Conservation (phyloP, 2,888 invertebrate genomes). For the Autographa pulchrina region DNA sequence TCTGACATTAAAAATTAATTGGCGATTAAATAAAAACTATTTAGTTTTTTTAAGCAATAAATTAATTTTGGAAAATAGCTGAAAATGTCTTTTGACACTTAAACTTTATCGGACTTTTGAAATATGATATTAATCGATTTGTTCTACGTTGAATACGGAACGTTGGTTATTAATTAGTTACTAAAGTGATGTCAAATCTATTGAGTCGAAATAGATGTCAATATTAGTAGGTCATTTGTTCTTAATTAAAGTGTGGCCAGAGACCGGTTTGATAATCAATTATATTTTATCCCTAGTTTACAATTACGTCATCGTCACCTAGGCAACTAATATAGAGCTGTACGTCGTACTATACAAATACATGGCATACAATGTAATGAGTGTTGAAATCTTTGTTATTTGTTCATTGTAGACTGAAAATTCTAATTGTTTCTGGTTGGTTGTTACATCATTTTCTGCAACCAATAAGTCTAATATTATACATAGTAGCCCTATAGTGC, state of each 20-base stretch:
- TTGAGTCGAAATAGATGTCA: slow-evolving; percentile 50
- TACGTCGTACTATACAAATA: slow-evolving; percentile 23
- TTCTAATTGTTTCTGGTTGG: neutral
- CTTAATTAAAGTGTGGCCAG: slow-evolving; percentile 56
- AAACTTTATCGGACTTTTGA: neutral
- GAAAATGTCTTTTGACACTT: neutral
- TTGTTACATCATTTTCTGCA: neutral
- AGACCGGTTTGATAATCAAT: slow-evolving; percentile 46
- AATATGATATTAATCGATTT: neutral
- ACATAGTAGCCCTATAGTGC: neutral
- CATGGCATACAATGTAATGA: neutral
- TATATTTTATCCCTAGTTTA: slow-evolving; percentile 50
- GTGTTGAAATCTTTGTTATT: slow-evolving; percentile 24
- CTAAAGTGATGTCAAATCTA: slow-evolving; percentile 43
- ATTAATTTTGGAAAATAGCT: neutral
- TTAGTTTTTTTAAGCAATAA: neutral
- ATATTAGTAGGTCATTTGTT: slow-evolving; percentile 55
- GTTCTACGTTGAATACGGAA: neutral
- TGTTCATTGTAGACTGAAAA: slow-evolving; percentile 16
- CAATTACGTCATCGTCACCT: slow-evolving; percentile 49
- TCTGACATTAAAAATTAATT: neutral
- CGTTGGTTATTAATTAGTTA: slow-evolving; percentile 18
- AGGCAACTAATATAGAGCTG: slow-evolving; percentile 36
- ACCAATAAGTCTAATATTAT: neutral
- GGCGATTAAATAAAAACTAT: neutral